Evolutionary conservation across 2,113 vertebrate genomes (phyloP).

Genomic region (Ibidorhyncha struthersii): DNA sequence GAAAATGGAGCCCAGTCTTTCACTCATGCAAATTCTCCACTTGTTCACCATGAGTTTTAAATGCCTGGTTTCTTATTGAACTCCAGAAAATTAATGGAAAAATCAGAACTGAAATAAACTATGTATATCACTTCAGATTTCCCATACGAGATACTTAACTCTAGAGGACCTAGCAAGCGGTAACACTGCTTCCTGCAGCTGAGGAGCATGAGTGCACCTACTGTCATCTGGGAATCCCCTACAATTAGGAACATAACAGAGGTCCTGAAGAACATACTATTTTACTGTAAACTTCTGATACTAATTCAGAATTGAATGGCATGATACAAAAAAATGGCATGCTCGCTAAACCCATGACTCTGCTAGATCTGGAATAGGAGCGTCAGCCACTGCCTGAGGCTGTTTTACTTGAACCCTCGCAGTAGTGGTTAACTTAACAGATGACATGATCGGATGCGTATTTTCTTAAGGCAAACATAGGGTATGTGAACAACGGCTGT

Average conservation of each 20-base stretch:
- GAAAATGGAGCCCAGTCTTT: not conserved
- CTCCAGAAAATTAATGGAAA: not conserved
- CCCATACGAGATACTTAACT: not conserved
- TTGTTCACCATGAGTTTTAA: not conserved
- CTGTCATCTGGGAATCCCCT: not conserved
- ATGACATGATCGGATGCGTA: not conserved
- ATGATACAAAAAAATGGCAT: not conserved
- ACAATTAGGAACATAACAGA: not conserved
- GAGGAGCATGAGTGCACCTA: not conserved
- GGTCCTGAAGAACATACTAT: not conserved
- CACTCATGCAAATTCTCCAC: not conserved
- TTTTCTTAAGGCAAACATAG: conserved; percentile 39
- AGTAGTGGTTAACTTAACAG: conserved; percentile 1
- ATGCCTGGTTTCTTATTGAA: not conserved
- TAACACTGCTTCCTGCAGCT: not conserved
- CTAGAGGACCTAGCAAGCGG: not conserved
- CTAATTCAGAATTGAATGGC: not conserved
- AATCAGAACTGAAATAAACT: not conserved
- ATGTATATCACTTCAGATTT: not conserved
- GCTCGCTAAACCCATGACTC: not conserved
- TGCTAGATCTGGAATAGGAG: not conserved
- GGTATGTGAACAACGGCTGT: conserved; percentile 31
- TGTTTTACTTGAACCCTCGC: not conserved
- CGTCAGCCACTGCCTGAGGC: not conserved
- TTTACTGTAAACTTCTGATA: not conserved